These are phyloP conservation scores for Drosophila baimaii DNA, from an alignment of 1,140 invertebrate species.

Conservation along the genomic window DNA sequence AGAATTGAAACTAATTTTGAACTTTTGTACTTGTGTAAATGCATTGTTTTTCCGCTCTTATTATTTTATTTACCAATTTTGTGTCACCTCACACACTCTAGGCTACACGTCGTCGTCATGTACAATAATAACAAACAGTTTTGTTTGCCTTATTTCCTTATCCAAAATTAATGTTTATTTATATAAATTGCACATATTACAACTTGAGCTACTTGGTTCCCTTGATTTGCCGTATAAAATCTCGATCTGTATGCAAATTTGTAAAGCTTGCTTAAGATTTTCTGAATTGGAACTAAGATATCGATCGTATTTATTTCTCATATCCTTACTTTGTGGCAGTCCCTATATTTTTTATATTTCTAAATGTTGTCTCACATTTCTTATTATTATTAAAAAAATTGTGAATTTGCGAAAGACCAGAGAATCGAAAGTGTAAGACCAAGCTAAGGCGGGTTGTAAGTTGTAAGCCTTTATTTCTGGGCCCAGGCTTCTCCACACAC, in stretches of 20 bases:
- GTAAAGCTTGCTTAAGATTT: conserved; percentile 36
- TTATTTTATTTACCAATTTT: conserved; percentile 43
- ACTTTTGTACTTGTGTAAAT: conserved; percentile 16
- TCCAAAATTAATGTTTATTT: conserved; percentile 39
- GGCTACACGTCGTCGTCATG: conserved; percentile 28
- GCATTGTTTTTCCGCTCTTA: conserved; percentile 21
- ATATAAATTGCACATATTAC: conserved; percentile 56
- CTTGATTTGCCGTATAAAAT: conserved; percentile 18
- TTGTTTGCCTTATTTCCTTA: conserved; percentile 35
- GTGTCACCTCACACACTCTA: conserved; percentile 55
- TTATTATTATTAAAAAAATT: conserved; percentile 5
- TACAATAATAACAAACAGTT: conserved; percentile 27
- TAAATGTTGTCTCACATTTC: conserved; percentile 59
- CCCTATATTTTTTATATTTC: conserved; percentile 41
- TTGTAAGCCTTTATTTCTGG: conserved; percentile 32
- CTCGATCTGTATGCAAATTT: conserved; percentile 52
- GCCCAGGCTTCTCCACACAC: conserved; percentile 36
- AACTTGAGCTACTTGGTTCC: conserved; percentile 69
- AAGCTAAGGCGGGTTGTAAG: conserved; percentile 60
- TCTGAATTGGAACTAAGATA: conserved; percentile 15
- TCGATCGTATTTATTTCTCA: background rate
- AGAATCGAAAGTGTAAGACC: conserved; percentile 32
- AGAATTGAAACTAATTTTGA: conserved; percentile 22
- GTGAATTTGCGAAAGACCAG: conserved; percentile 20
- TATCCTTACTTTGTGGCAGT: conserved; percentile 1